These are phyloP conservation scores for Eclectus roratus DNA, from an alignment of 2,113 vertebrate species.

Conservation along the genomic window DNA sequence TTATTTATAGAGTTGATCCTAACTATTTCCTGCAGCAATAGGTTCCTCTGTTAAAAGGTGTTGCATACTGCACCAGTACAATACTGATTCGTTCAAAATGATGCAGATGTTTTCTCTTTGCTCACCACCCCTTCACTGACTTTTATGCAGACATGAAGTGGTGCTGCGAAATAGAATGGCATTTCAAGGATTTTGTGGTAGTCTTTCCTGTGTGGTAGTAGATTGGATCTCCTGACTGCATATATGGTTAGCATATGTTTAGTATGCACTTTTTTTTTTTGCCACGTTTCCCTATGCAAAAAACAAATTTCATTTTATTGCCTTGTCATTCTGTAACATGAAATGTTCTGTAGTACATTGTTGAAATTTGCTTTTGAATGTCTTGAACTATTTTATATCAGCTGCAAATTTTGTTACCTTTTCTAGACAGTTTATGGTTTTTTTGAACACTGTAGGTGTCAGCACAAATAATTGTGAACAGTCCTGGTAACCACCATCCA, in stretches of 20 bases:
- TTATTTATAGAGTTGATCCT: neutral
- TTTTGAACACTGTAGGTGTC: neutral
- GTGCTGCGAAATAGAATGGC: neutral
- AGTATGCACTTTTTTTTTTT: neutral
- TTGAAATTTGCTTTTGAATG: neutral
- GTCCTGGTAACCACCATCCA: neutral
- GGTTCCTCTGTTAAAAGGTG: neutral
- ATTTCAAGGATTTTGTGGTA: neutral
- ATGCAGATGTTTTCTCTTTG: neutral
- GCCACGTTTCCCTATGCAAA: neutral
- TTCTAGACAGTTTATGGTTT: neutral
- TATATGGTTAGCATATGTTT: neutral
- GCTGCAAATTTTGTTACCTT: neutral
- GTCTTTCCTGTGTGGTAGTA: neutral
- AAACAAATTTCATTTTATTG: neutral
- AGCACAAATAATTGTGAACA: neutral
- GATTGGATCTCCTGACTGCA: neutral
- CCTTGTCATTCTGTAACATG: neutral
- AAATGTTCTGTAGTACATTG: neutral
- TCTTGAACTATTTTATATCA: neutral
- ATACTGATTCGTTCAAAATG: neutral
- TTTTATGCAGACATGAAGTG: neutral
- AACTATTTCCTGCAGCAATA: neutral
- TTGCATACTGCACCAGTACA: neutral
- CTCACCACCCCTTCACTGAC: neutral